phyloP scores from a whole-genome alignment of 2,113 vertebrate genomes.

The Patagioenas fasciata region DNA sequence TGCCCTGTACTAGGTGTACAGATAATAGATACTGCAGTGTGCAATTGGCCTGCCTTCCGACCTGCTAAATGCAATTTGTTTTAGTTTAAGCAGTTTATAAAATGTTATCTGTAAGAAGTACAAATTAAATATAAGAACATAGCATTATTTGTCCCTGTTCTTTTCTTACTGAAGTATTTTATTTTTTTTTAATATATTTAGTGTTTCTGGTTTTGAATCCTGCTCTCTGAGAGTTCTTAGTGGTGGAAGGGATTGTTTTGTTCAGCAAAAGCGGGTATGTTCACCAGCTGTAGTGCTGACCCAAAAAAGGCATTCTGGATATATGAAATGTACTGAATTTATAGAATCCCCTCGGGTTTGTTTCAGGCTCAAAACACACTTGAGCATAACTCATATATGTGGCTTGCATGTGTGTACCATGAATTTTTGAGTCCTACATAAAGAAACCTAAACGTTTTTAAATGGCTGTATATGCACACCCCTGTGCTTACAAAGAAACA shows the following conservation, averaged over 20 bases:
- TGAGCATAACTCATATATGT: background rate
- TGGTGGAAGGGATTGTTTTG: background rate
- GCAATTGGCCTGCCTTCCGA: background rate
- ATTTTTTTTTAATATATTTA: background rate
- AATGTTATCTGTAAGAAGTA: background rate
- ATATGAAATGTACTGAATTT: background rate
- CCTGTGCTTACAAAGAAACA: background rate
- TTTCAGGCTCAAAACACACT: background rate
- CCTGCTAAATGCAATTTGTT: background rate
- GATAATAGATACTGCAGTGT: background rate
- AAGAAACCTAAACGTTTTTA: background rate
- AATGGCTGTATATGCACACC: background rate
- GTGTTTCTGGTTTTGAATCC: slow-evolving; percentile 5
- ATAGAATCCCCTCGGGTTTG: background rate
- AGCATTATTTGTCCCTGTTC: background rate
- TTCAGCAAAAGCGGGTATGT: background rate
- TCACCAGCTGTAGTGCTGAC: background rate
- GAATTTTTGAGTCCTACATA: background rate
- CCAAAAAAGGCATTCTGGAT: background rate
- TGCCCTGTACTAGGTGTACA: background rate
- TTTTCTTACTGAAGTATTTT: background rate
- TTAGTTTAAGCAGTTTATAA: background rate
- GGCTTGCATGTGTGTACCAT: background rate
- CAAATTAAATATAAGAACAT: background rate
- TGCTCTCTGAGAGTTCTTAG: background rate